These are phyloP conservation scores for Acyrthosiphon pisum DNA, from an alignment of 1,140 invertebrate species.

Conservation along the genomic window DNA sequence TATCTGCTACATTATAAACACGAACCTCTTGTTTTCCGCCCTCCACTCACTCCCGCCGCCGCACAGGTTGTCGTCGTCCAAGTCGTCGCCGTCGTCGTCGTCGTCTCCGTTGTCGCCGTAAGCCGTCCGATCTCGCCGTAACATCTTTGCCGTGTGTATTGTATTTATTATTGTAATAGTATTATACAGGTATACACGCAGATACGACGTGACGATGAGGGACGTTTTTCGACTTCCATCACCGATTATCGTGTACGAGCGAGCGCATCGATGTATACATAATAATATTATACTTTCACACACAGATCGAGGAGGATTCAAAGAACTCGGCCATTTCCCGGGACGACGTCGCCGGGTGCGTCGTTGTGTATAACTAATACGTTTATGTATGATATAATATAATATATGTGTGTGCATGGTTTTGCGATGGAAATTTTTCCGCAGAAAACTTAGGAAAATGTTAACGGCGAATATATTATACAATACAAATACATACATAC, in stretches of 20 bases:
- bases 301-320: neutral
- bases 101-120: neutral
- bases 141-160: neutral
- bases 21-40: neutral
- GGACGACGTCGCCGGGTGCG: neutral
- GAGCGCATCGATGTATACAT: too few species aligned
- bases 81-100: neutral
- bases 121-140: neutral
- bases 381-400: neutral
- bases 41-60: neutral
- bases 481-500: neutral
- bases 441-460: neutral
- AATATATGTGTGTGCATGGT: neutral
- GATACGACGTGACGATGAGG: neutral
- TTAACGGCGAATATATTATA: conserved; percentile 22
- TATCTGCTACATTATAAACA: conserved; percentile 34
- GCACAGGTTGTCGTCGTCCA: too few species aligned
- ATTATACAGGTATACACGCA: neutral
- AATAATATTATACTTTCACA: too few species aligned
- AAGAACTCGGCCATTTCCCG: neutral
- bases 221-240: neutral
- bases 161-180: too few species aligned
- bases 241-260: too few species aligned
- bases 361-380: neutral
- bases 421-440: neutral